Evolutionary conservation across 1,140 invertebrate species (phyloP).

Genomic region (Drosophila asahinai): DNA sequence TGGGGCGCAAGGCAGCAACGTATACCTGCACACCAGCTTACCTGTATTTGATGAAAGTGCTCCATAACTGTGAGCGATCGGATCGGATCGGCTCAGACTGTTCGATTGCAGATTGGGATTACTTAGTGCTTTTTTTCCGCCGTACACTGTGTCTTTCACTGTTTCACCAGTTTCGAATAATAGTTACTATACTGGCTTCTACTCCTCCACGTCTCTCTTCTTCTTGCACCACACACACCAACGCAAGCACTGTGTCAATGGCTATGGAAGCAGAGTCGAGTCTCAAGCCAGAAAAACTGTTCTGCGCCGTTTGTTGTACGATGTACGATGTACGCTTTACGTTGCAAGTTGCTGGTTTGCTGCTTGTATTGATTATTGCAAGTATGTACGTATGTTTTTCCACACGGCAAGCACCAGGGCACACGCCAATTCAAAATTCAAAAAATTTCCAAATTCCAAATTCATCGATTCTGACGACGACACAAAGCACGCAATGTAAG

Average conservation of each 20-base stretch:
- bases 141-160: conserved; percentile 6
- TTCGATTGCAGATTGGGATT: conserved; percentile 15
- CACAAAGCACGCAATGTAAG: conserved; percentile 42
- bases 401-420: conserved; percentile 20
- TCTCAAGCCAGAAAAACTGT: conserved; percentile 62
- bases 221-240: conserved; percentile 61
- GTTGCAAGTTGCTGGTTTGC: conserved; percentile 16
- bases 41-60: conserved; percentile 85
- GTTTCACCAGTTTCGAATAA: conserved; percentile 1
- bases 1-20: conserved; percentile 31
- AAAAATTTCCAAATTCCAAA: conserved; percentile 10
- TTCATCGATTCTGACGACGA: conserved; percentile 28
- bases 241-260: conserved; percentile 45
- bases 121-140: neutral
- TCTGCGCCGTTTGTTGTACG: conserved; percentile 58
- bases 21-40: conserved; percentile 71
- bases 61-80: conserved; percentile 65
- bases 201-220: conserved; percentile 15
- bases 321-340: conserved; percentile 36
- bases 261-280: conserved; percentile 39
- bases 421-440: conserved; percentile 48
- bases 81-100: conserved; percentile 25
- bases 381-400: conserved; percentile 44
- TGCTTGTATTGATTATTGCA: conserved; percentile 72
- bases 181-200: conserved; percentile 21